These are phyloP conservation scores for Drosophila atripex DNA, from an alignment of 2,888 invertebrate species.

Conservation along the genomic window DNA sequence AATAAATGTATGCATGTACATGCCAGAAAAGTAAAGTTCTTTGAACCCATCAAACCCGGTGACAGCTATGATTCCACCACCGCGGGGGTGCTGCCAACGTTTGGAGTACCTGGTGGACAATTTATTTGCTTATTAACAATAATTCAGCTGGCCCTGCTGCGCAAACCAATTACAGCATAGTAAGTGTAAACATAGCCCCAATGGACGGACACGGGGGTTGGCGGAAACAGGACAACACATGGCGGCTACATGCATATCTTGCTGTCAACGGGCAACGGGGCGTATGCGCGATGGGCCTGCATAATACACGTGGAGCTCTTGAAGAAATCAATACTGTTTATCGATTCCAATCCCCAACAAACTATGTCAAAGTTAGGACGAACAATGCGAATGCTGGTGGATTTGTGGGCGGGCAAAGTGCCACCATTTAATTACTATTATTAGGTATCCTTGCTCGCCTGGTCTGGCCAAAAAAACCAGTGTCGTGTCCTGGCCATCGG, in stretches of 20 bases:
- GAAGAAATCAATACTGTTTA: conserved; percentile 67
- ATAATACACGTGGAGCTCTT: conserved; percentile 5
- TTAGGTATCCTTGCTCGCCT: conserved; percentile 37
- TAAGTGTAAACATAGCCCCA: conserved; percentile 49
- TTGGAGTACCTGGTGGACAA: conserved; percentile 20
- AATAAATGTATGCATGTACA: conserved; percentile 48
- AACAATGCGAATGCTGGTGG: conserved; percentile 52
- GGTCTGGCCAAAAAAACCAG: conserved; percentile 22
- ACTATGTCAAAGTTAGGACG: conserved; percentile 74
- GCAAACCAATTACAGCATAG: conserved; percentile 67
- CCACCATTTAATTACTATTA: conserved; percentile 65
- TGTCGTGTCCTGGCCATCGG: conserved; percentile 9
- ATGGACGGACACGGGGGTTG: not conserved
- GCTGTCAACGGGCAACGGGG: conserved; percentile 28
- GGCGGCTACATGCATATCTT: conserved; percentile 4
- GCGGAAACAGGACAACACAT: not conserved
- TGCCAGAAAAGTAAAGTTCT: conserved; percentile 52
- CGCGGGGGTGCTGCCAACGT: not conserved
- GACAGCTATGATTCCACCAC: not conserved
- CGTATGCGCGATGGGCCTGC: conserved; percentile 57
- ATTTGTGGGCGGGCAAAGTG: conserved; percentile 32
- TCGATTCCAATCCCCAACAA: conserved; percentile 56
- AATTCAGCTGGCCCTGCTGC: conserved; percentile 40
- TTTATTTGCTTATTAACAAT: conserved; percentile 62
- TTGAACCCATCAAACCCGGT: conserved; percentile 53